Evolutionary conservation across 1,140 invertebrate species (phyloP), one percentile per base, ranked within the genome.

Genomic region (Drosophila ercepeae): DNA sequence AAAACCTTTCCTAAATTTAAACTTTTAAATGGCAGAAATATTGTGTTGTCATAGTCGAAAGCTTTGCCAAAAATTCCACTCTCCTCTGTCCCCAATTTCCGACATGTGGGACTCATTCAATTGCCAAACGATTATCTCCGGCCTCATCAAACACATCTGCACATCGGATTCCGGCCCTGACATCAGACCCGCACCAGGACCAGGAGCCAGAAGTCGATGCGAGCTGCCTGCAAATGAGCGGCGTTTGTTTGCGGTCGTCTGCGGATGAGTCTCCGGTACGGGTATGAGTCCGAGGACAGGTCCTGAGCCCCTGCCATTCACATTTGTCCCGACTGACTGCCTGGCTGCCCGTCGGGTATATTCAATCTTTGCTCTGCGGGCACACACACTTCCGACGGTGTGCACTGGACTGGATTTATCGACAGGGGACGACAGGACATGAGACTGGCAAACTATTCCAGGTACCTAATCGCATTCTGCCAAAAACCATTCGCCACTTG

Each of bases 81-180:
- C 25, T 18, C 14, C 9, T 9, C 14, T 8, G 4, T 9, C 7
- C 32, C 13, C 34, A 19, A 61, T 64, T 42, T 18, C 55, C 67
- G 55, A 41, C 67, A 73, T 55, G 50, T 72, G 44, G 45, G 58
- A 41, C 60, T 63, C 69, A 73, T 73, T 73, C 68, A 73, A 73
- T 73, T 73, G 69, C 57, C 58, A 73, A 50, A 51, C 70, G 70
- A 72, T 73, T 73, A 72, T 72, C 69, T 73, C 69, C 70, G 45
- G 50, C 58, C 57, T 42, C 49, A 53, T 53, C 67, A 72, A 72
- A 72, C 48, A 60, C 55, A 61, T 71, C 49, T 14, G 36, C 23
- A 39, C 36, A 34, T 34, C 44, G 39, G 6, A 18, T 42, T 42
- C 8, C 39, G 29, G 16, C 19, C 44, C 42, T 29, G 59, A 58